A percentile compares a stretch with the other conserved stretches of the same genome.
These are phyloP conservation scores for Chironomus tentans DNA, from an alignment of 2,888 invertebrate species.

Conservation along the genomic window DNA sequence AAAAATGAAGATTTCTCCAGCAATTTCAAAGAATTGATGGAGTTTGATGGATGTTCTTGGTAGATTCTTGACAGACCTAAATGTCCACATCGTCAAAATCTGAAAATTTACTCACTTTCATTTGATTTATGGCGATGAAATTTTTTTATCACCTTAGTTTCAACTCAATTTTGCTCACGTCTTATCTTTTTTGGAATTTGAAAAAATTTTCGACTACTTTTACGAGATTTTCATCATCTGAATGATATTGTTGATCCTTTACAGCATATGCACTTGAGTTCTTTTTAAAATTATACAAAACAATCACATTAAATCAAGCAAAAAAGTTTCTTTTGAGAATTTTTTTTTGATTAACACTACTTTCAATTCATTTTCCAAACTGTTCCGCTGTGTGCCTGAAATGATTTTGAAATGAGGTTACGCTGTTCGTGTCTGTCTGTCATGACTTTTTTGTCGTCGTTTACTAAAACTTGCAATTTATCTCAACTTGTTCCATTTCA, in stretches of 20 bases:
- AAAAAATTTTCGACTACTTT: neutral
- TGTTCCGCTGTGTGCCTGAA: neutral
- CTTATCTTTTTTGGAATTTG: constrained; percentile 4
- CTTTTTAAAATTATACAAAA: neutral
- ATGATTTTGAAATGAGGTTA: neutral
- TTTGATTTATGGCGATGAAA: neutral
- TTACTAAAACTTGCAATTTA: neutral
- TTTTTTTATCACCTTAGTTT: constrained; percentile 16
- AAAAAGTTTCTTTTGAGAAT: neutral
- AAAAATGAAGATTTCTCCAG: neutral
- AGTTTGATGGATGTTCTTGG: neutral
- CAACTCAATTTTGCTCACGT: constrained; percentile 18
- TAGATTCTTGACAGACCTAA: neutral
- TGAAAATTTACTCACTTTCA: neutral
- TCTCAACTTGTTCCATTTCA: constrained; percentile 1
- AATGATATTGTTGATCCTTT: neutral
- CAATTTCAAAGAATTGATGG: neutral
- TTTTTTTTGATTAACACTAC: neutral
- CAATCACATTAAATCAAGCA: constrained; percentile 4
- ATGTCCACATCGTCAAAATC: neutral
- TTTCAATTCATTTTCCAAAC: neutral
- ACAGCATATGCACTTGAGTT: neutral
- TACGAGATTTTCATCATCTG: neutral
- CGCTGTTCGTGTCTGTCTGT: neutral
- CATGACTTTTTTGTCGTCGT: neutral